Conservation (phyloP, 2,113 vertebrate species). For the Puffinus mauretanicus region DNA sequence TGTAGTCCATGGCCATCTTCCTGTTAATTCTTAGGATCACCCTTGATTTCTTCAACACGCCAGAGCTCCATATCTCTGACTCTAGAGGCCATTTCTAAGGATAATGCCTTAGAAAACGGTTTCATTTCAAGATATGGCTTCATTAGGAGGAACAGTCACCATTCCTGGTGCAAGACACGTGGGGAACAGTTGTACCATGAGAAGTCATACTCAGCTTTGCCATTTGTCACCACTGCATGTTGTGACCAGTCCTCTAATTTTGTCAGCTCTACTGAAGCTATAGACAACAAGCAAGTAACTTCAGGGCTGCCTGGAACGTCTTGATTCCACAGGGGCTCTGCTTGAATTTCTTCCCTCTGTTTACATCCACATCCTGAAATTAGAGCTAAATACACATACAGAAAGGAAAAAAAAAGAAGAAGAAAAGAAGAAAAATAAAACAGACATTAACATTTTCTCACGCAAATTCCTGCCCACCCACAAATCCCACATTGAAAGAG, state of each 20-base stretch:
- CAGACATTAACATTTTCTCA: background rate
- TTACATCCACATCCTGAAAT: background rate
- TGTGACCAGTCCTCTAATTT: background rate
- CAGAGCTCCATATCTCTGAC: background rate
- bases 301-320: background rate
- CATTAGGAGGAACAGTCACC: background rate
- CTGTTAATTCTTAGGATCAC: background rate
- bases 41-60: background rate
- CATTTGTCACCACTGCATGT: background rate
- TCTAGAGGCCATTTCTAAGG: background rate
- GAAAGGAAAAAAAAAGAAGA: background rate
- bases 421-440: background rate
- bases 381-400: background rate
- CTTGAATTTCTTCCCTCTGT: background rate
- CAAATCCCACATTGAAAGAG: background rate
- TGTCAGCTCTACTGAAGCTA: background rate
- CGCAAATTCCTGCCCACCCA: background rate
- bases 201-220: background rate
- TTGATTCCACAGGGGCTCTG: background rate
- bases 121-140: background rate
- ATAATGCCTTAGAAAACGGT: background rate
- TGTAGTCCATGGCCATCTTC: background rate
- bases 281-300: background rate
- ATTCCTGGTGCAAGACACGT: fast-evolving
- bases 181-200: background rate